These are phyloP conservation scores for Equus quagga DNA, from an alignment of 2,113 vertebrate species.

Conservation along the genomic window DNA sequence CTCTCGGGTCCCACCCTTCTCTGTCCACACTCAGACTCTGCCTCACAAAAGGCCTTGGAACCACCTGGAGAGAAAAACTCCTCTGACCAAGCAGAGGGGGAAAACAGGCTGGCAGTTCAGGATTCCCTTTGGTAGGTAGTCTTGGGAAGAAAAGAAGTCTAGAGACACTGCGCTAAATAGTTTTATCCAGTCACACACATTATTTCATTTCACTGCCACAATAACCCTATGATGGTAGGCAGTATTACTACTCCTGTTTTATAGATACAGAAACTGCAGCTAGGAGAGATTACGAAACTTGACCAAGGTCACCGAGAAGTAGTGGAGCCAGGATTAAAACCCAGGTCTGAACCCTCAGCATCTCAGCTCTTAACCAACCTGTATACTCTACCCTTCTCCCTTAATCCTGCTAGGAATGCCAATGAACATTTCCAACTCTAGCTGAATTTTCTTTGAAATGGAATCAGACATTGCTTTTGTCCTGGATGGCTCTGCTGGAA, in stretches of 20 bases:
- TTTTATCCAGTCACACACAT: background rate
- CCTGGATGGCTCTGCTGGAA: background rate
- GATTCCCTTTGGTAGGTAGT: background rate
- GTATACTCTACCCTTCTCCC: background rate
- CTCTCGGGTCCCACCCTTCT: background rate
- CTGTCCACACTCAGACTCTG: background rate
- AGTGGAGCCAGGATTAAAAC: background rate
- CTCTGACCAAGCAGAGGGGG: background rate
- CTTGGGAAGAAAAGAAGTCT: background rate
- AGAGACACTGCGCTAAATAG: background rate
- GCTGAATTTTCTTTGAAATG: background rate
- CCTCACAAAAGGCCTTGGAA: background rate
- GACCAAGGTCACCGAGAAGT: background rate
- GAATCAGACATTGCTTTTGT: background rate
- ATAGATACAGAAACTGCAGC: background rate
- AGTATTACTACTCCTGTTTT: background rate
- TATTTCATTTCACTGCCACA: background rate
- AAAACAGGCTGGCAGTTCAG: background rate
- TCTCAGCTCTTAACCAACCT: background rate
- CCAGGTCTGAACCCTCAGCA: background rate
- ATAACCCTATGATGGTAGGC: background rate
- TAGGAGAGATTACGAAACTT: background rate
- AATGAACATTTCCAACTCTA: background rate
- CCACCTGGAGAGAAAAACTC: background rate
- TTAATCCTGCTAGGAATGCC: background rate